phyloP scores from a whole-genome alignment of 1,140 invertebrate genomes.

The Magallana angulata region DNA sequence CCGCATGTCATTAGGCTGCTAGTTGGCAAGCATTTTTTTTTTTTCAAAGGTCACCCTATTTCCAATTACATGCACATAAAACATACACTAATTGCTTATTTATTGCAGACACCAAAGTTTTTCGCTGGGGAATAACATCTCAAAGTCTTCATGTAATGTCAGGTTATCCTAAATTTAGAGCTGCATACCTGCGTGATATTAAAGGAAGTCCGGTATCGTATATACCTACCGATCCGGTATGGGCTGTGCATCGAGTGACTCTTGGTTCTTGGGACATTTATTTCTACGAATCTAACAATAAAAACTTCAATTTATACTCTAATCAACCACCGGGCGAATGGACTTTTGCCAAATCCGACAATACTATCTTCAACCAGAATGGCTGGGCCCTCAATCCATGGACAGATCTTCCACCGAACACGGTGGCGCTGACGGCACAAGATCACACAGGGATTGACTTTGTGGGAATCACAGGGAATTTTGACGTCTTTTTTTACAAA shows the following conservation, averaged over 20 bases:
- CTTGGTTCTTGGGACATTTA: not conserved
- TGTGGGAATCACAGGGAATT: not conserved
- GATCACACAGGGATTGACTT: not conserved
- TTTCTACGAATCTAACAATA: not conserved
- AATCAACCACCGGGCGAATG: not conserved
- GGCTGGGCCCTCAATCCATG: not conserved
- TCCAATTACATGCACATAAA: too few relatives aligned
- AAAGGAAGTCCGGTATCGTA: not conserved
- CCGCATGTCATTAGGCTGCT: too few relatives aligned
- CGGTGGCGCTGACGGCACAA: not conserved
- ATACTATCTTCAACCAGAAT: not conserved
- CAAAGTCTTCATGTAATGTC: not conserved
- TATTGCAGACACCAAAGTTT: not conserved
- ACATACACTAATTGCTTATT: not conserved
- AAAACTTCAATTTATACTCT: not conserved
- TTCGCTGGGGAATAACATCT: not conserved
- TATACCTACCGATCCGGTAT: not conserved
- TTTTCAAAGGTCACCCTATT: too few relatives aligned
- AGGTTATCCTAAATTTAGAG: not conserved
- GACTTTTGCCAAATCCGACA: not conserved
- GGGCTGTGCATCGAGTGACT: not conserved
- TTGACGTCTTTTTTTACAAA: not conserved
- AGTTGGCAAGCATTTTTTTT: too few relatives aligned
- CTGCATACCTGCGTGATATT: not conserved
- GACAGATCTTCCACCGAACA: not conserved